phyloP scores from a whole-genome alignment of 2,797 vertebrate species.

The Tympanoctomys barrerae region DNA sequence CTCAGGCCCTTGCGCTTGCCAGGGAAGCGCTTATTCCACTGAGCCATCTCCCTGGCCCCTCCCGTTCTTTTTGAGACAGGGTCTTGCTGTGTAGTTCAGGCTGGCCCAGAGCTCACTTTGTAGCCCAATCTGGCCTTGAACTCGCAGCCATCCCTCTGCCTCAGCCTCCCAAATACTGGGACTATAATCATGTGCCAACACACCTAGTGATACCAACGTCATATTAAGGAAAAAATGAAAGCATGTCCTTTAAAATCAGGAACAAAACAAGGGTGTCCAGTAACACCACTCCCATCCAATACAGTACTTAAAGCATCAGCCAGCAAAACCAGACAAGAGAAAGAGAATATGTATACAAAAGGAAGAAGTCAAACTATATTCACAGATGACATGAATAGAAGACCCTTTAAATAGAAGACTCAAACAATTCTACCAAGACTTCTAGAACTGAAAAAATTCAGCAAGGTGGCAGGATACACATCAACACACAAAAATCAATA shows the following conservation, averaged over 20 bases:
- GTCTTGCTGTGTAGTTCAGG: no score
- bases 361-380: background rate
- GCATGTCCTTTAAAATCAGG: background rate
- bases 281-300: background rate
- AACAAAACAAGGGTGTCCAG: background rate
- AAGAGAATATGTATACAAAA: background rate
- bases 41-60: no score
- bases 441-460: background rate
- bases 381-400: background rate
- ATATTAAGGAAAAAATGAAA: background rate
- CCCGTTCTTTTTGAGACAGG: no score
- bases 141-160: no score
- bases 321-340: background rate
- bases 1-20: no score
- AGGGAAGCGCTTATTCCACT: no score
- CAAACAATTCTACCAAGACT: background rate
- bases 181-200: no score
- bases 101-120: no score
- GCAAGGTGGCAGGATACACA: background rate
- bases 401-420: background rate
- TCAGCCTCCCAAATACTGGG: no score
- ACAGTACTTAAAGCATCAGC: background rate
- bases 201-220: background rate
- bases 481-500: background rate
- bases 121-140: no score